Conservation (phyloP, 2,113 vertebrate species). For the Amblyornis subalaris region DNA sequence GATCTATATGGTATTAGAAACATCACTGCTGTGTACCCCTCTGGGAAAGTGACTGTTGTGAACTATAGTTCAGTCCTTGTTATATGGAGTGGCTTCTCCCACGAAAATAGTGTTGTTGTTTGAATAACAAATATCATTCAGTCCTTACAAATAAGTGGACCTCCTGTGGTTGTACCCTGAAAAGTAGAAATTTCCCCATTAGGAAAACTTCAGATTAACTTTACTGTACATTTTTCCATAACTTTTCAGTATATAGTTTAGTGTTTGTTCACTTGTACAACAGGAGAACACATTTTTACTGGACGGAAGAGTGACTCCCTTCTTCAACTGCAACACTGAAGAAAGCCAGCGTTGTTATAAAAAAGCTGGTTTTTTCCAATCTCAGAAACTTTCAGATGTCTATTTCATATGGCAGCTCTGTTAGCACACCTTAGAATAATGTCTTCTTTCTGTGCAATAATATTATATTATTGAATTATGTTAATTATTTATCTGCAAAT, state of each 20-base stretch:
- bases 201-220: neutral
- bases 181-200: neutral
- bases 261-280: neutral
- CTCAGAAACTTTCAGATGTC: neutral
- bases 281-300: neutral
- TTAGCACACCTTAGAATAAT: neutral
- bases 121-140: neutral
- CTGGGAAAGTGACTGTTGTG: slow-evolving; percentile 2
- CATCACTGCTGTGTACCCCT: neutral
- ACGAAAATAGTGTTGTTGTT: neutral
- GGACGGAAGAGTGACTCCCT: neutral
- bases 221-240: neutral
- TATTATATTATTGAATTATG: neutral
- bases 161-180: neutral
- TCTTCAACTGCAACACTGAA: neutral
- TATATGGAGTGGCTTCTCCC: neutral
- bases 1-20: slow-evolving; percentile 33
- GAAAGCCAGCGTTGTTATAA: neutral
- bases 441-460: neutral
- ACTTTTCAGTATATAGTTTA: neutral
- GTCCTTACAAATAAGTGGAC: neutral
- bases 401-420: neutral
- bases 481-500: neutral
- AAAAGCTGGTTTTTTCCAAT: neutral
- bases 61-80: neutral